phyloP scores from a whole-genome alignment of 2,888 invertebrate species.

The Litoditis marina region DNA sequence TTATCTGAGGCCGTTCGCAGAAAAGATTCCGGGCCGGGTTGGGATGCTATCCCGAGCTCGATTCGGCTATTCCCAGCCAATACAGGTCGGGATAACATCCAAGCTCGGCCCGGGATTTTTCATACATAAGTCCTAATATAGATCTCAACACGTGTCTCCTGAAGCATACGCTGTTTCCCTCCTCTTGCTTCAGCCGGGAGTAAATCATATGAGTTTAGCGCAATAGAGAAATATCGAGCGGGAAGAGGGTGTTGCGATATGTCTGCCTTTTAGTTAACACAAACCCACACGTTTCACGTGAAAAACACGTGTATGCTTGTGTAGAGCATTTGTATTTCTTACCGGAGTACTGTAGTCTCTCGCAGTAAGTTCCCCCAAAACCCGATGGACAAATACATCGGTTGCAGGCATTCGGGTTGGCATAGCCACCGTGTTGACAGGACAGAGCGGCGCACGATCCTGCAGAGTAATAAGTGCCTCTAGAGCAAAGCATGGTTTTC shows the following conservation, averaged over 20 bases:
- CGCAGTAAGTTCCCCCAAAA: conserved; percentile 49
- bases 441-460: conserved; percentile 36
- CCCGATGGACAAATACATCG: conserved; percentile 57
- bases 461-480: conserved; percentile 9
- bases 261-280: too few species aligned
- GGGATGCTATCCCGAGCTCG: too few species aligned
- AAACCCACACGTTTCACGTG: background rate
- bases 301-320: background rate
- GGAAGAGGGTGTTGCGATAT: too few species aligned
- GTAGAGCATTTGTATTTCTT: background rate
- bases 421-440: conserved; percentile 56
- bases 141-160: too few species aligned
- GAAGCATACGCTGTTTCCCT: too few species aligned
- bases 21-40: too few species aligned
- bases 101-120: too few species aligned
- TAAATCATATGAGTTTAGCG: background rate
- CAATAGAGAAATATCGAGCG: too few species aligned
- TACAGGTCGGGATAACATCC: too few species aligned
- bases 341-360: conserved; percentile 42
- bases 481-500: background rate
- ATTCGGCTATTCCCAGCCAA: too few species aligned
- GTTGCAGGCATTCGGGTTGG: conserved; percentile 56
- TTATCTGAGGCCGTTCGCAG: too few species aligned
- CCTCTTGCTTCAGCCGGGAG: background rate
- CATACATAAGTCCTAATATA: too few species aligned